Base-by-base conservation (phyloP, 2,113 vertebrate species). In the Poicephalus gulielmi region DNA sequence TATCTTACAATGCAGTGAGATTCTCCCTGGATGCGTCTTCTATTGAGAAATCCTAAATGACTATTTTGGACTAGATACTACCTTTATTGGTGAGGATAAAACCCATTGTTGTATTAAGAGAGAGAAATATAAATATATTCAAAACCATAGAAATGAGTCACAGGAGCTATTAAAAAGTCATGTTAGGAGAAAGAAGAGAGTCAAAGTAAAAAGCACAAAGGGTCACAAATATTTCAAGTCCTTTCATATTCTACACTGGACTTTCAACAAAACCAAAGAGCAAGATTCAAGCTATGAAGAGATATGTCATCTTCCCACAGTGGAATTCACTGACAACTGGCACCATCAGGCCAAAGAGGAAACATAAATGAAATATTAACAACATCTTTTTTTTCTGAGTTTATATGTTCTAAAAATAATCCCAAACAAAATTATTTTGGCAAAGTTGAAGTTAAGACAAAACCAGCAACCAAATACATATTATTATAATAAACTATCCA, bases 391-490 rank as follows among this genome's bases (percentile, higher is more conserved):
- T 82, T 83, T 73, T 84, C 33, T 86, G 39, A 94, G 39, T 68
- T 86, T 83, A 46, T 49, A 74, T 47, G 25, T 71, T 92, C 43
- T 93, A 81, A 90, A 96, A 94, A 78, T 86, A 92, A 81, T 77
- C 24, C n/a, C 41, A 43, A 63, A 69, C 28, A 91, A 83, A 83
- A 16, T 33, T 77, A 70, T 27, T 81, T 64, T 64, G 33, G 67
- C 30, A 74, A 30, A 71, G n/a, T 10, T 86, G 77, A 81, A 95
- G 18, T 85, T 77, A 39, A 81, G 76, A 94, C 35, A 96, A 90
- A 87, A 68, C 7, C 33, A 94, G 8, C 13, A 82, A 49, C 41
- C 22, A 88, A 60, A 75, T 19, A 22, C 35, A 20, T 86, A 74
- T 25, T 83, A 69, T 37, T 67, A n/a, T 20, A 35, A 83, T 59